Evolutionary conservation across 2,888 invertebrate genomes (phyloP).

Genomic region (Chrysopilus asiliformis): DNA sequence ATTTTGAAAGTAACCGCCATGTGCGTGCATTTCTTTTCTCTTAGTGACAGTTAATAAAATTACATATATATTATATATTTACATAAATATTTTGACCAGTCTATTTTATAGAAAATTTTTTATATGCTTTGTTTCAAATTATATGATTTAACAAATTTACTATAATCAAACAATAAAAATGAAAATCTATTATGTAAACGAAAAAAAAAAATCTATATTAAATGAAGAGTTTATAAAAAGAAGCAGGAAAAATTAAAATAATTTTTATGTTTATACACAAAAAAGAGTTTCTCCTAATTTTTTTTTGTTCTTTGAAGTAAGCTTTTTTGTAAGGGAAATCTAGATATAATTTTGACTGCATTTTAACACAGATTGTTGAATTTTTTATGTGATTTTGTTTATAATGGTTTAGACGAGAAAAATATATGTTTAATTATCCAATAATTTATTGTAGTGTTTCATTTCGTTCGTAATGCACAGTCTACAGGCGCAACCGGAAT

Average conservation of each 20-base stretch:
- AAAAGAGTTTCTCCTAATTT: no score
- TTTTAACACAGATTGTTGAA: conserved; percentile 13
- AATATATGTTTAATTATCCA: no score
- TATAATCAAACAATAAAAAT: not conserved
- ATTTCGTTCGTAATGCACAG: no score
- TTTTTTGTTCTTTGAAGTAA: no score
- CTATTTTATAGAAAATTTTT: no score
- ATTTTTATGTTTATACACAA: no score
- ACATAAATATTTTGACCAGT: not conserved
- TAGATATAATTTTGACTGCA: conserved; percentile 14
- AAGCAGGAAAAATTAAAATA: not conserved
- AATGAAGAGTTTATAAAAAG: conserved; percentile 4
- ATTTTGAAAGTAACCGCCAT: not conserved
- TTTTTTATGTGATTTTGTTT: conserved; percentile 14
- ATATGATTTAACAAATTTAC: not conserved
- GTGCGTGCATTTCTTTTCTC: no score
- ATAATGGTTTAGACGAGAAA: conserved; percentile 10
- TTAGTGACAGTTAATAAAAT: not conserved
- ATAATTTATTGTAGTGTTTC: no score
- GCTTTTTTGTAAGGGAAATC: no score
- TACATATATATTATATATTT: conserved; percentile 1
- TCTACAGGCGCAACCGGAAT: no score
- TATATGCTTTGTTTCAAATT: no score
- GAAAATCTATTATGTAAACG: not conserved
- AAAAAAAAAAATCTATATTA: conserved; percentile 1